Base-by-base conservation (phyloP, 2,888 invertebrate genomes). In the Halocaridina rubra region DNA sequence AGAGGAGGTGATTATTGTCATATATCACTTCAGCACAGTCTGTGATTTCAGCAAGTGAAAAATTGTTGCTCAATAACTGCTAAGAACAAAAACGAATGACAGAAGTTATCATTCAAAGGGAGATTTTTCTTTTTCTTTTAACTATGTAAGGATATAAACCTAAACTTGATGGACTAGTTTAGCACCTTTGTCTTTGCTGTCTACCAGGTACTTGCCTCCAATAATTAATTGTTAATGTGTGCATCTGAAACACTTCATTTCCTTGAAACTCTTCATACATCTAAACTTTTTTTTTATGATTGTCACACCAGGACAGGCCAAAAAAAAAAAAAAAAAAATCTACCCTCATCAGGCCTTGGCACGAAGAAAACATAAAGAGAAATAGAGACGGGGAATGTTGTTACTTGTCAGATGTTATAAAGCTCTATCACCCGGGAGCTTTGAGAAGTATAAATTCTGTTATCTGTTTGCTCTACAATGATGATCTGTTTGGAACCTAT, bases 31-130 rank as follows among this genome's bases (percentile, higher is more conserved):
- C 22, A 53, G 61, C 53, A 57, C 59, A 27, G 74, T 74, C 74
- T 76, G 76, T 76, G 76, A 57, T 80, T 72, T 57, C 32, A 33
- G 39, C 53, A 61, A 59, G 80, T 72, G 72, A 61, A 61, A 39
- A 24, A 57, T 69, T 80, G 57, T 80, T 80, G 72, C 80, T 80
- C 80, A 80, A 80, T 39, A 72, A 71, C 80, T n/a, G 27, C 33
- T 71, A 57, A 71, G 32, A 39, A 30, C 80, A 59, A 57, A 27
- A 59, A 74, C 59, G 53, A 19, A 59, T 13, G 46, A 27, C 53
- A 69, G 19, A 29, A 19, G 39, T 19, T 8, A 2, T 3, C 10
- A 0, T 53, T 7, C 8, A 32, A n/a, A 57, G 24, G 22, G 30
- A 59, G 27, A 19, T 67, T 16, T 10, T 3, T n/a, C n/a, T n/a